Percentiles rank a stretch among this genome's conserved stretches.
Evolutionary conservation across 2,888 invertebrate species (phyloP).

Genomic region (Ormia ochracea): DNA sequence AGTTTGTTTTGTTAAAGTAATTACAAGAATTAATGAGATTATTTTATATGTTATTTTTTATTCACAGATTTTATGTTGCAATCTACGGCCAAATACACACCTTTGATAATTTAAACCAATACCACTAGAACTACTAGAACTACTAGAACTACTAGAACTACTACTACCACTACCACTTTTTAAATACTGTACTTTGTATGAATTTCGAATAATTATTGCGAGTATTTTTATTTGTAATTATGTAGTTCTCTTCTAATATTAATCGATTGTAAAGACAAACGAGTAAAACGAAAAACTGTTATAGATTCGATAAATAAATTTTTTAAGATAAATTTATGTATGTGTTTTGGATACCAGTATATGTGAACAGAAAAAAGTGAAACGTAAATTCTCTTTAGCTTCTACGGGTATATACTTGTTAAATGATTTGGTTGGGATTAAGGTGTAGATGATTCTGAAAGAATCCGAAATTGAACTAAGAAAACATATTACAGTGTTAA

Average conservation of each 20-base stretch:
- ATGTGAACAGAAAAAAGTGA: background rate
- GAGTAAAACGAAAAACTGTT: background rate
- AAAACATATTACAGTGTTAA: too few relatives aligned
- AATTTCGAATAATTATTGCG: constrained; percentile 30
- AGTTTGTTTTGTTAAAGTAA: constrained; percentile 3
- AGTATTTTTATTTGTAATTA: constrained; percentile 29
- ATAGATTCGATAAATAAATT: background rate
- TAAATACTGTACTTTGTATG: constrained; percentile 21
- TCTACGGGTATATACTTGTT: background rate
- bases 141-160: constrained; percentile 18
- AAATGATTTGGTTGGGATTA: background rate
- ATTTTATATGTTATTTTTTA: constrained; percentile 73
- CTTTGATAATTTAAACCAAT: constrained; percentile 69
- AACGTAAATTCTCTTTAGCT: background rate
- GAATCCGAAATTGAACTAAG: too few relatives aligned
- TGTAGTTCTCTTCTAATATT: background rate
- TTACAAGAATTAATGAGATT: constrained; percentile 53
- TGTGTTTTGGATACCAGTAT: constrained; percentile 14
- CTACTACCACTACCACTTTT: constrained; percentile 7
- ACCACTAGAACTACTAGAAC: constrained; percentile 12
- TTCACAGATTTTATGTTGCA: constrained; percentile 76
- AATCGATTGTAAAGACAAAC: background rate
- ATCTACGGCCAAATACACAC: constrained; percentile 76
- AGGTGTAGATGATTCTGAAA: background rate
- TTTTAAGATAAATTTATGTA: constrained; percentile 20